These are phyloP conservation scores for Gonioctena quinquepunctata DNA, from an alignment of 1,140 invertebrate genomes.

Conservation along the genomic window DNA sequence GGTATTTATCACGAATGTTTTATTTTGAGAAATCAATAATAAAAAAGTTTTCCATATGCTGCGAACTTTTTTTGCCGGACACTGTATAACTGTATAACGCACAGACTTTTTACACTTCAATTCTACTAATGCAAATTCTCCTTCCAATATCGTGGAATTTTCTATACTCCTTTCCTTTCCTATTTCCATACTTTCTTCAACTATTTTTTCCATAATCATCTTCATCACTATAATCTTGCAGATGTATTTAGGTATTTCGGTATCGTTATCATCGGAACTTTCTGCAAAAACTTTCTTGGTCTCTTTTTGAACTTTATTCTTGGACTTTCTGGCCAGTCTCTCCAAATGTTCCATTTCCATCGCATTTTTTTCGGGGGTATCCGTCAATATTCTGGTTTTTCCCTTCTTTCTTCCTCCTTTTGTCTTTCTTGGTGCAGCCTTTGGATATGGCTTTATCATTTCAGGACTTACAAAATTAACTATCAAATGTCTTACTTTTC, in stretches of 20 bases:
- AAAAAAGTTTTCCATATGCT: no score
- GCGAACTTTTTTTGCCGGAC: no score
- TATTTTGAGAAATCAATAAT: no score
- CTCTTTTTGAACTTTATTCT: not conserved
- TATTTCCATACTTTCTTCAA: not conserved
- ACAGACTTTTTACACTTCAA: not conserved
- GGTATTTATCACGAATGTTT: no score
- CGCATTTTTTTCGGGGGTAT: conserved; percentile 12
- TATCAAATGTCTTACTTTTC: no score
- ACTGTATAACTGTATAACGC: no score
- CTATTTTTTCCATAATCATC: not conserved
- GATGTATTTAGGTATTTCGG: no score
- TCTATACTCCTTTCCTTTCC: not conserved
- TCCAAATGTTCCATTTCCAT: conserved; percentile 10
- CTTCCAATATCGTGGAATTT: not conserved
- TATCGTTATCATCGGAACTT: not conserved
- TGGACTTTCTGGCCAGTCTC: not conserved
- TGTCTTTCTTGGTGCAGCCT: conserved; percentile 18
- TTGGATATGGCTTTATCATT: conserved; percentile 16
- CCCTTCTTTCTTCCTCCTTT: conserved; percentile 12
- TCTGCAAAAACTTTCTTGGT: not conserved
- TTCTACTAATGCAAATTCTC: not conserved
- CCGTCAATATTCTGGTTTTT: conserved; percentile 12
- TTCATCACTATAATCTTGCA: not conserved
- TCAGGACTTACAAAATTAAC: conserved; percentile 6